Evolutionary conservation across 2,888 invertebrate species (phyloP), one percentile per base, ranked within the genome.

Genomic region (Drosophila paucipuncta): DNA sequence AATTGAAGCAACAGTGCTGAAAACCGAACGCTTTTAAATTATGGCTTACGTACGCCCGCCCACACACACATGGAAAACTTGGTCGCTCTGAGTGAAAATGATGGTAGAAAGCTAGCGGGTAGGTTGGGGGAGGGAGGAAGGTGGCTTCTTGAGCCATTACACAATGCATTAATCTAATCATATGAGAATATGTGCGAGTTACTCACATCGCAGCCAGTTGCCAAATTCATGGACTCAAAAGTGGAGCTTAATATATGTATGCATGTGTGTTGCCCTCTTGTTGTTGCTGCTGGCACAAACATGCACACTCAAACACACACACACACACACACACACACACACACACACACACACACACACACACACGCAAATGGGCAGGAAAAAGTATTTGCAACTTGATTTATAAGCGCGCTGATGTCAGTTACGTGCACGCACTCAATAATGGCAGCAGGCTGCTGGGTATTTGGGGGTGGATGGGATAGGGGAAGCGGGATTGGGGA

Each of bases 341-440:
- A 25, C 47, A 53, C 22, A 11, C 55, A 35, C 55, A 28, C 39
- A 47, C 41, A 72, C 49, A 72, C 49, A 28, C 31, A 52, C 41
- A 57, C 41, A 62, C 59, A 58, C 64, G 30, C 54, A 67, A 22
- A 41, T 60, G 68, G 65, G 61, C 78, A 57, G 76, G 64, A 55
- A 71, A 66, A 78, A 78, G 82, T 70, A 85, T 85, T 88, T 83
- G 83, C 86, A 83, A 81, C 83, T 86, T 86, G 86, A 86, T 86
- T 86, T 86, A 86, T 86, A 86, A 81, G 77, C 86, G 69, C 79
- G 85, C 87, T 86, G 86, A 86, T 86, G 89, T 85, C 87, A 87
- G 89, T 83, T 89, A 86, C 86, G 86, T 86, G 86, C 85, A 85
- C 85, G 88, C 85, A 88, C 85, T 85, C 84, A 83, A 88, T 85